Evolutionary conservation across 2,888 invertebrate species (phyloP).

Genomic region (Loripinus fragilis): DNA sequence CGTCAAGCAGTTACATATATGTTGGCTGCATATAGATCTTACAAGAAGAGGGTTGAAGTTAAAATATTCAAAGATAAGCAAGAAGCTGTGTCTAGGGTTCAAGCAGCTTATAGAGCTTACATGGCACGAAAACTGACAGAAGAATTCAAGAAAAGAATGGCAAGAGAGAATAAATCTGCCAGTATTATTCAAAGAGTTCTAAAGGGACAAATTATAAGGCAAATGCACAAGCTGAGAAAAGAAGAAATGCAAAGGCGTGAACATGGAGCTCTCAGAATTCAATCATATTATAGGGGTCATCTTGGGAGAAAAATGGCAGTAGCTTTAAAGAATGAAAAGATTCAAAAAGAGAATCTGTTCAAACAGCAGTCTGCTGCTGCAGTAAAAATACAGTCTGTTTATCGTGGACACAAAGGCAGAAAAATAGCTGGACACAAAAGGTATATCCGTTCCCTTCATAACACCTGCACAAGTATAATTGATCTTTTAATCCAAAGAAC

Average conservation of each 20-base stretch:
- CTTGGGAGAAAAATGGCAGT: conserved; percentile 22
- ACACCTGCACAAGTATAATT: conserved; percentile 33
- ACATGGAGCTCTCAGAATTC: conserved; percentile 21
- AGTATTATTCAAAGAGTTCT: conserved; percentile 25
- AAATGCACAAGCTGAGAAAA: background rate
- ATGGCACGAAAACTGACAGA: conserved; percentile 12
- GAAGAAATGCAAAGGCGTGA: conserved; percentile 1
- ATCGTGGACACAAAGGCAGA: conserved; percentile 44
- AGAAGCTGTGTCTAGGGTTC: conserved; percentile 20
- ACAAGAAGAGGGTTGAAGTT: conserved; percentile 19
- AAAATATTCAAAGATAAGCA: conserved; percentile 8
- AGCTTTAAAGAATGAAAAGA: conserved; percentile 15
- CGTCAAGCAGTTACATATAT: conserved; percentile 25
- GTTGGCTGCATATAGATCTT: conserved; percentile 31
- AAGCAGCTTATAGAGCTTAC: conserved; percentile 28
- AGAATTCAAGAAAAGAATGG: conserved; percentile 28
- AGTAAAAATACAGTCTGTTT: conserved; percentile 50
- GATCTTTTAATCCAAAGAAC: conserved; percentile 37
- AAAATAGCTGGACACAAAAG: conserved; percentile 28
- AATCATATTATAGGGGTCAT: conserved; percentile 19
- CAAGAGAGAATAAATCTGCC: conserved; percentile 30
- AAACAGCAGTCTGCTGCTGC: conserved; percentile 20
- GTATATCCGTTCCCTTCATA: conserved; percentile 30
- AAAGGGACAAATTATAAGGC: conserved; percentile 29
- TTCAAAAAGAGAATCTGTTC: background rate